Evolutionary conservation across 2,888 invertebrate genomes (phyloP), one percentile per base, ranked within the genome.

Genomic region (Eupithecia centaureata): DNA sequence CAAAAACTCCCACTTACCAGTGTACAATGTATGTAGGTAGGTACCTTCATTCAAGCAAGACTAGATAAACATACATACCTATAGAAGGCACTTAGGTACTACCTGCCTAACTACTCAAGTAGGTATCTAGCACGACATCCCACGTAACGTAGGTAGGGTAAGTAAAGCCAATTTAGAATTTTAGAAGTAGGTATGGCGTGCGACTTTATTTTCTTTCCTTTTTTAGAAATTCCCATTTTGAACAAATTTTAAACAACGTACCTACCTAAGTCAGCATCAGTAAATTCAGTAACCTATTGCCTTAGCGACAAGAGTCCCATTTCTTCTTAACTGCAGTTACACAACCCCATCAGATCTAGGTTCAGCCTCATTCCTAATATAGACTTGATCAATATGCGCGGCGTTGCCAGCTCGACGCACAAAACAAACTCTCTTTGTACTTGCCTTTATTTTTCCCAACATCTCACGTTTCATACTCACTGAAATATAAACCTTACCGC

Each of bases 341-440:
- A 54, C 59, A 59, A 59, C 42, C 59, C n/a, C 27, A 35, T n/a
- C 12, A 32, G 28, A 67, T 73, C 79, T 81, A 84, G 79, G 79
- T 81, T 57, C 42, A 67, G 61, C 68, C 76, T 69, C 70, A 67
- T 71, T 81, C 84, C 86, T 82, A 84, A 82, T 86, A 85, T 86
- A 87, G 87, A 79, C 79, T 80, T 83, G 85, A 88, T 89, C 89
- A 83, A 89, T 89, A 87, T 61, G 68, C 63, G 87, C 87, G 80
- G 78, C 83, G 87, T 87, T 87, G 87, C 87, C 87, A 83, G 74
- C 81, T 86, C 82, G 82, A 70, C 78, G 28, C 81, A 72, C 77
- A 85, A 84, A 86, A 87, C 86, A 87, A 75, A 73, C 71, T 22
- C 52, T 35, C 32, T 51, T 8, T 15, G n/a, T 30, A 47, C 42